Conservation (phyloP, 2,888 invertebrate species). For the Drosophila stalkeri region DNA sequence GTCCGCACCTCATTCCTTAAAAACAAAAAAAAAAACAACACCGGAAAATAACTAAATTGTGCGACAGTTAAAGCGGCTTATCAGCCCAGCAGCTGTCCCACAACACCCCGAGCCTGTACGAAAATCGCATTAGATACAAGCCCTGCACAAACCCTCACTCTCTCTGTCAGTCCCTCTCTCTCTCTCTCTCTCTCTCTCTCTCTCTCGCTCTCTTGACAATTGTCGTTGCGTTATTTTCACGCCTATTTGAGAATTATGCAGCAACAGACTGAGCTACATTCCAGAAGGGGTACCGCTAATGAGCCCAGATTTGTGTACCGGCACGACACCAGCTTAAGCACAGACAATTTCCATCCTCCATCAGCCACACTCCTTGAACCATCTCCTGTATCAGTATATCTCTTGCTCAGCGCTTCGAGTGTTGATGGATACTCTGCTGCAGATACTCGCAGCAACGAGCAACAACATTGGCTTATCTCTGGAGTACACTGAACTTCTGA, state of each 20-base stretch:
- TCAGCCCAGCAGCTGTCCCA: constrained; percentile 57
- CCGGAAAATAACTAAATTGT: constrained; percentile 7
- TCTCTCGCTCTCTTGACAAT: constrained; percentile 6
- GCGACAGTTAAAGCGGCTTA: constrained; percentile 66
- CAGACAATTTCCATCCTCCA: constrained; percentile 10
- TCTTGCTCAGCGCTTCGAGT: background rate
- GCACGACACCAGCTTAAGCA: constrained; percentile 57
- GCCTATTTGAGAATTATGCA: constrained; percentile 69
- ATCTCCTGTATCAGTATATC: background rate
- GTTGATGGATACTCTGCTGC: constrained; percentile 18
- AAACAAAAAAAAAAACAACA: background rate
- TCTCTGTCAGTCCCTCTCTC: background rate
- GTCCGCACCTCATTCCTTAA: constrained; percentile 2
- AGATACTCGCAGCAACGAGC: constrained; percentile 26
- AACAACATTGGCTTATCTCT: constrained; percentile 58
- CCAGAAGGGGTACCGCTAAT: constrained; percentile 57
- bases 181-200: background rate
- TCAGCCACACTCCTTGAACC: background rate
- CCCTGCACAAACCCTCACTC: background rate
- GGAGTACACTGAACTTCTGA: constrained; percentile 68
- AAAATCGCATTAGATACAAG: constrained; percentile 71
- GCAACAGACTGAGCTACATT: constrained; percentile 44
- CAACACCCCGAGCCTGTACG: constrained; percentile 24
- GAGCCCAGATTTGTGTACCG: constrained; percentile 71
- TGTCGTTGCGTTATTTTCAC: constrained; percentile 60